A percentile compares a stretch with the other conserved stretches of the same genome.
phyloP scores from a whole-genome alignment of 2,797 vertebrate genomes.

The Enteromius argenteus region DNA sequence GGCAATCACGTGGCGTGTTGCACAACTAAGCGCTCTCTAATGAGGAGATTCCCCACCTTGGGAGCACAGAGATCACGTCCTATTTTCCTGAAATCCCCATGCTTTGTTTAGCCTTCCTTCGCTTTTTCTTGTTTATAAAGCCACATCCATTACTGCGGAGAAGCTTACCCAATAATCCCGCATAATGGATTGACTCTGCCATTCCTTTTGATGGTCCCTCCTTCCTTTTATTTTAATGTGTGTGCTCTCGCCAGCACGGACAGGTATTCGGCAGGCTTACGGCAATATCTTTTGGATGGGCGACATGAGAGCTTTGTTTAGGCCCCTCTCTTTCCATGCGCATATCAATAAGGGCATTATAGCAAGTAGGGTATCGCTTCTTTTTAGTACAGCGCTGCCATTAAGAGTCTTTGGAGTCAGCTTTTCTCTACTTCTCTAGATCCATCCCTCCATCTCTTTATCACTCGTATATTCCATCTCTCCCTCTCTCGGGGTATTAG shows the following conservation, averaged over 20 bases:
- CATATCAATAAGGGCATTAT: slow-evolving; percentile 49
- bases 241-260: neutral
- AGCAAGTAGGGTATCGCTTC: slow-evolving; percentile 19
- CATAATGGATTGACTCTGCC: slow-evolving; percentile 80
- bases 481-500: slow-evolving; percentile 70
- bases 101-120: slow-evolving; percentile 66
- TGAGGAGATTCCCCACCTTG: slow-evolving; percentile 42
- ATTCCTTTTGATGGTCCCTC: slow-evolving; percentile 63
- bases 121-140: slow-evolving; percentile 68
- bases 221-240: slow-evolving; percentile 32
- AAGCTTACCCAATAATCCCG: slow-evolving; percentile 81
- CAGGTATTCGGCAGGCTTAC: slow-evolving; percentile 21
- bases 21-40: slow-evolving; percentile 17
- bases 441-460: slow-evolving; percentile 58
- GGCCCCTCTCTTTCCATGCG: slow-evolving; percentile 18
- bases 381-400: slow-evolving; percentile 62
- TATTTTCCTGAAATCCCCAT: slow-evolving; percentile 71
- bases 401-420: slow-evolving; percentile 70
- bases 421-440: slow-evolving; percentile 66
- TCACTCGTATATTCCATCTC: slow-evolving; percentile 61
- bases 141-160: slow-evolving; percentile 77
- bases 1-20: neutral
- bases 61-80: slow-evolving; percentile 43
- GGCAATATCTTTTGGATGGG: neutral
- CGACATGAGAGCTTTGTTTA: slow-evolving; percentile 38